phyloP scores from a whole-genome alignment of 92 coral and sea anemone genomes.

The Palythoa caribaeorum region DNA sequence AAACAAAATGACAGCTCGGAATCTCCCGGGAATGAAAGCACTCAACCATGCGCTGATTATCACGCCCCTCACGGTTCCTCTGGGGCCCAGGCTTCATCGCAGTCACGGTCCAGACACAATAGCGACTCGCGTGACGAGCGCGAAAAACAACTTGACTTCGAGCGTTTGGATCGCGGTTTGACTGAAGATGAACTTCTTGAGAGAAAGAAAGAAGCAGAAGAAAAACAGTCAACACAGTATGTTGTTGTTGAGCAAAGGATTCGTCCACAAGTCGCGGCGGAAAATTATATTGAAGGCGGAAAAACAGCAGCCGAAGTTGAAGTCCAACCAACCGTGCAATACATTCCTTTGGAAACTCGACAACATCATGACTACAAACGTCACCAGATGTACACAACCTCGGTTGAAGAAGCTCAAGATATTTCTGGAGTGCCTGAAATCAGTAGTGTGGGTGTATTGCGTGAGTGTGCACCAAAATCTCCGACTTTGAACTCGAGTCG shows the following conservation, averaged over 20 bases:
- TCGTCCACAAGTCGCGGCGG: conserved; percentile 23
- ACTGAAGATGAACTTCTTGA: conserved; percentile 31
- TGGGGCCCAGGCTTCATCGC: conserved; percentile 35
- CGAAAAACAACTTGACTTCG: conserved; percentile 38
- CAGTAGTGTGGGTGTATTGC: conserved; percentile 45
- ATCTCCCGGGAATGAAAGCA: conserved; percentile 44
- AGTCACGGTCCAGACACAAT: conserved; percentile 30
- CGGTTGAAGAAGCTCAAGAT: conserved; percentile 25
- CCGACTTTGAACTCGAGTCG: neutral
- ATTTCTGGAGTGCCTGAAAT: conserved; percentile 44
- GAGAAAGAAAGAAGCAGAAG: conserved; percentile 27
- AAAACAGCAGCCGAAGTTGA: conserved; percentile 2
- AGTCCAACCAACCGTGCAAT: conserved; percentile 23
- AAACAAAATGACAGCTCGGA: conserved; percentile 38
- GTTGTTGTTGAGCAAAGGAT: conserved; percentile 24
- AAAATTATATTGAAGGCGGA: neutral
- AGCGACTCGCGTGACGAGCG: conserved; percentile 46
- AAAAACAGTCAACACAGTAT: conserved; percentile 22
- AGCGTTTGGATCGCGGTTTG: conserved; percentile 40
- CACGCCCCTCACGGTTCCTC: conserved; percentile 21
- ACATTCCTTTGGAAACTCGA: conserved; percentile 35
- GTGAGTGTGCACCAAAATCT: conserved; percentile 22
- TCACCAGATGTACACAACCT: conserved; percentile 34
- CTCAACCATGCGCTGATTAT: conserved; percentile 35
- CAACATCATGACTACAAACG: conserved; percentile 25